Conservation (phyloP, 1,140 invertebrate genomes). For the Micrasema minimum region DNA sequence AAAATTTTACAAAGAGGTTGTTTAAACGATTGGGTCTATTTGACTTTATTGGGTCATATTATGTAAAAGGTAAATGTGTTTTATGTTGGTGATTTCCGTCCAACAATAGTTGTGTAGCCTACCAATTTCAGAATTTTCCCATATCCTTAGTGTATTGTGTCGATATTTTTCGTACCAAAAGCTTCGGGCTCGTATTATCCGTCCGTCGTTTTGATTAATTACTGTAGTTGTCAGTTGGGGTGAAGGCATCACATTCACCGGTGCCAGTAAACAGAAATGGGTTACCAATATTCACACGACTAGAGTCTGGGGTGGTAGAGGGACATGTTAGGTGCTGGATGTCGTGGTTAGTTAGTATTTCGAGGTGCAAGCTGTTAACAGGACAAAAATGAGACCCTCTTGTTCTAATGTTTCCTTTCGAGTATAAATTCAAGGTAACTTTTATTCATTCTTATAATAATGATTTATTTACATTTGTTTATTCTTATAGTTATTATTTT, state of each 20-base stretch:
- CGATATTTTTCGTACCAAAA: constrained; percentile 50
- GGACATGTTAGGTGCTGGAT: constrained; percentile 4
- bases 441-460: too few relatives aligned
- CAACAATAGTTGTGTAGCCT: constrained; percentile 9
- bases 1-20: too few relatives aligned
- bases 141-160: constrained; percentile 21
- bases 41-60: constrained; percentile 10
- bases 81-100: neutral
- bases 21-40: too few relatives aligned
- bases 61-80: neutral
- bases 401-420: constrained; percentile 42
- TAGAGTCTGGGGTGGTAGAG: constrained; percentile 11
- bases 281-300: constrained; percentile 11
- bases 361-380: constrained; percentile 3
- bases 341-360: neutral
- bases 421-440: constrained; percentile 43
- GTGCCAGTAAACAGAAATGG: neutral
- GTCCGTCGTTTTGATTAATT: constrained; percentile 49
- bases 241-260: constrained; percentile 8
- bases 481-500: too few relatives aligned
- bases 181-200: constrained; percentile 50
- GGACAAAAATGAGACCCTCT: constrained; percentile 26
- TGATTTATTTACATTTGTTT: too few relatives aligned
- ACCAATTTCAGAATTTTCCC: constrained; percentile 8
- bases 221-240: constrained; percentile 8